Evolutionary conservation across 1,140 invertebrate genomes (phyloP).

Genomic region (Drosophila kurseongensis): DNA sequence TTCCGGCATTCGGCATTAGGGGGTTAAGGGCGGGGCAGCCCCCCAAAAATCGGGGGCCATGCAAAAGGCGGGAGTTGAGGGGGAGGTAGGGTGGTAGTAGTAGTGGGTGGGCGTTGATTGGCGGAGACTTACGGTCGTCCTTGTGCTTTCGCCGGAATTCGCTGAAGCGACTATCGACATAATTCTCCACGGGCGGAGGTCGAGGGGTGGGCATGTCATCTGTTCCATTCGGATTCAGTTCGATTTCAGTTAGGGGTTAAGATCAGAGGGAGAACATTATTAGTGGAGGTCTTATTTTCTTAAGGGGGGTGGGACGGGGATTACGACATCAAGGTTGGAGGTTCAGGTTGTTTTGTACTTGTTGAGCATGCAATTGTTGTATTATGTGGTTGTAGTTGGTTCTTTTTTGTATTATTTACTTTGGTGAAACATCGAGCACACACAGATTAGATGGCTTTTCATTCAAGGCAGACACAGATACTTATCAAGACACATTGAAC

Average conservation of each 20-base stretch:
- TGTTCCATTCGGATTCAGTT: slow-evolving; percentile 45
- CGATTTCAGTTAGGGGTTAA: slow-evolving; percentile 22
- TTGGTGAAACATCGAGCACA: slow-evolving; percentile 78
- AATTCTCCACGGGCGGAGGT: slow-evolving; percentile 76
- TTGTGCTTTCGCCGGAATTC: slow-evolving; percentile 84
- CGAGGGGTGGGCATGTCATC: slow-evolving; percentile 83
- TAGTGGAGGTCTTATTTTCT: slow-evolving; percentile 17
- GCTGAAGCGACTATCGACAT: slow-evolving; percentile 83
- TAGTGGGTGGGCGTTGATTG: background rate
- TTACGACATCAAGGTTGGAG: slow-evolving; percentile 72
- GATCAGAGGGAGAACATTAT: slow-evolving; percentile 37
- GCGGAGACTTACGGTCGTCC: slow-evolving; percentile 83
- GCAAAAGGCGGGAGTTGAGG: slow-evolving; percentile 31
- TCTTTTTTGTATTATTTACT: slow-evolving; percentile 48
- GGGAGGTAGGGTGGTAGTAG: slow-evolving; percentile 9
- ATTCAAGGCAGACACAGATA: slow-evolving; percentile 82
- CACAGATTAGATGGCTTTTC: slow-evolving; percentile 54
- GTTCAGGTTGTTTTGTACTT: slow-evolving; percentile 66
- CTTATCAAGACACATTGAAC: slow-evolving; percentile 83
- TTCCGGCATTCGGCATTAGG: slow-evolving; percentile 30
- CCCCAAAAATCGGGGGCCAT: slow-evolving; percentile 43
- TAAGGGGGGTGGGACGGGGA: slow-evolving; percentile 5
- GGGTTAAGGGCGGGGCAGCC: slow-evolving; percentile 20
- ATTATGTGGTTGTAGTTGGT: slow-evolving; percentile 73
- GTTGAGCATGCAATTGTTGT: slow-evolving; percentile 83